phyloP scores from a whole-genome alignment of 2,888 invertebrate genomes.

The Teleiodes luculella region DNA sequence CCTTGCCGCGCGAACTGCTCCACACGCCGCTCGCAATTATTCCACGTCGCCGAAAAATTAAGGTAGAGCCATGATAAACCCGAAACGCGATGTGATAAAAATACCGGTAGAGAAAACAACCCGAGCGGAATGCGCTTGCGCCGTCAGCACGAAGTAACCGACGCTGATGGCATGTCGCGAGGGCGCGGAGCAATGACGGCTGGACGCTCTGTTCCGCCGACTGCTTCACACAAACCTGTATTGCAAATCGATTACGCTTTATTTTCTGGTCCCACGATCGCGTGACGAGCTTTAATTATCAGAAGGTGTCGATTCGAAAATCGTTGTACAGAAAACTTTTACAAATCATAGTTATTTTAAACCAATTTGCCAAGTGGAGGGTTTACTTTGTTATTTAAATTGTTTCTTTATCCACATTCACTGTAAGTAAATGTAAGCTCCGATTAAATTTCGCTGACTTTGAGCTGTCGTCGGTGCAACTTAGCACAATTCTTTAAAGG shows the following conservation, averaged over 20 bases:
- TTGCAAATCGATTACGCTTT: slow-evolving; percentile 68
- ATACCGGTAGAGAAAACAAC: slow-evolving; percentile 47
- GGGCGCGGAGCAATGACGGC: slow-evolving; percentile 53
- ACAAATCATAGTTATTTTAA: slow-evolving; percentile 65
- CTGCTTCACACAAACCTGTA: slow-evolving; percentile 52
- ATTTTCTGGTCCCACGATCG: slow-evolving; percentile 61
- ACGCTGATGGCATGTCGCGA: slow-evolving; percentile 53
- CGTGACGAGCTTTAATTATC: slow-evolving; percentile 72
- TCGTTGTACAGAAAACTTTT: slow-evolving; percentile 54
- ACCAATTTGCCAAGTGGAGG: slow-evolving; percentile 45
- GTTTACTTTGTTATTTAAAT: slow-evolving; percentile 27
- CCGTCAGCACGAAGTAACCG: slow-evolving; percentile 41
- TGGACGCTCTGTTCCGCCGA: slow-evolving; percentile 27
- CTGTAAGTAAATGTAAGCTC: neutral
- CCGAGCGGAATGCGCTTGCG: slow-evolving; percentile 59
- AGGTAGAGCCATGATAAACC: slow-evolving; percentile 61
- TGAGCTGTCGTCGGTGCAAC: too few relatives aligned
- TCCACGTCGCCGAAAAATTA: slow-evolving; percentile 67
- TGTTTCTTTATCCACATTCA: slow-evolving; percentile 14
- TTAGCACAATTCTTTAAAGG: too few relatives aligned
- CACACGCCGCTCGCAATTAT: slow-evolving; percentile 60
- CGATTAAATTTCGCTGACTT: too few relatives aligned
- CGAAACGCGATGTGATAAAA: slow-evolving; percentile 55
- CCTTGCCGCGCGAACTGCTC: slow-evolving; percentile 56
- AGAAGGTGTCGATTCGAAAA: slow-evolving; percentile 74